These are phyloP conservation scores for Deladenus siricidicola DNA, from an alignment of 2,888 invertebrate genomes.

Conservation along the genomic window DNA sequence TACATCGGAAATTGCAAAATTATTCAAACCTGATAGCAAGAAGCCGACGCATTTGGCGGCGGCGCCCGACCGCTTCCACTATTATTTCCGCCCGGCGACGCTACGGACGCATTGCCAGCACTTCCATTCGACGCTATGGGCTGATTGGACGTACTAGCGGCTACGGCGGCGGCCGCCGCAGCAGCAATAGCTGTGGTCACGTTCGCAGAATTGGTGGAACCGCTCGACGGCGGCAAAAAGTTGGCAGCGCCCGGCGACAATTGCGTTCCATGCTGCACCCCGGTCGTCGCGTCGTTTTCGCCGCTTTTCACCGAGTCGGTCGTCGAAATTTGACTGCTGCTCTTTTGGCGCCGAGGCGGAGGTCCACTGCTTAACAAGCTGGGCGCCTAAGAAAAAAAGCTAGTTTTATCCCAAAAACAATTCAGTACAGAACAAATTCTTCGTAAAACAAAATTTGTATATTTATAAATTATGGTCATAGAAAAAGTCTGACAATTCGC, in stretches of 20 bases:
- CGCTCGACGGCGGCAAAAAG: not conserved
- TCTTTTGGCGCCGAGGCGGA: conserved; percentile 38
- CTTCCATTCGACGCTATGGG: not conserved
- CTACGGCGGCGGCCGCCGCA: not conserved
- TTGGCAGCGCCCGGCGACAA: not conserved
- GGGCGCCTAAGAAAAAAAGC: conserved; percentile 3
- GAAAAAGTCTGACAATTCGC: not conserved
- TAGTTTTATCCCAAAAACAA: not conserved
- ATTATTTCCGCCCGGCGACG: not conserved
- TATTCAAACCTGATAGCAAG: conserved; percentile 44
- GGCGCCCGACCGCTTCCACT: not conserved
- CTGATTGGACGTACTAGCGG: no score
- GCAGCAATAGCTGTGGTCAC: conserved; percentile 8
- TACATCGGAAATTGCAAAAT: no score
- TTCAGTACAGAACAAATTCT: no score
- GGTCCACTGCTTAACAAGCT: conserved; percentile 23
- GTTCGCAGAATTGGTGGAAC: conserved; percentile 4
- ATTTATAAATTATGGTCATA: not conserved
- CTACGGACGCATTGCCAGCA: not conserved
- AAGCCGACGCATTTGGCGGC: conserved; percentile 42
- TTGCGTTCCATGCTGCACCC: not conserved
- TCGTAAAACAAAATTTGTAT: no score
- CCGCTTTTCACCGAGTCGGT: conserved; percentile 27
- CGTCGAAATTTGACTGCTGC: conserved; percentile 34
- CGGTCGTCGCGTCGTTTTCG: conserved; percentile 4